A percentile compares a stretch with the other conserved stretches of the same genome.
Conservation (phyloP, 1,140 invertebrate genomes). For the Cotesia typhae region DNA sequence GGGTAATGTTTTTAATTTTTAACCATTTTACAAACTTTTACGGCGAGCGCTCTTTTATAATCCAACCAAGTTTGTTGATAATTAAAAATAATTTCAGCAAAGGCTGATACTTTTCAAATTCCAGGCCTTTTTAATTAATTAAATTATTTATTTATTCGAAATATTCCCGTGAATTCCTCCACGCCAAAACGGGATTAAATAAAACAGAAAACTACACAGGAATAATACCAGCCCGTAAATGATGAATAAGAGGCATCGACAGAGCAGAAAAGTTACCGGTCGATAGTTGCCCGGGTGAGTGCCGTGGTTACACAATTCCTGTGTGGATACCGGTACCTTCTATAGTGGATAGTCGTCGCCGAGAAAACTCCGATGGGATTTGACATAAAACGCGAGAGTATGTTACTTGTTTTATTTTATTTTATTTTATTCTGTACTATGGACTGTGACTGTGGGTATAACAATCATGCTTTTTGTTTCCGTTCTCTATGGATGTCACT, state of each 20-base stretch:
- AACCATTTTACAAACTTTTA: neutral
- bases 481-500: neutral
- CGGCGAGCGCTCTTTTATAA: neutral
- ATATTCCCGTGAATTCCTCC: too few species aligned
- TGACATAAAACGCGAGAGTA: slow-evolving; percentile 47
- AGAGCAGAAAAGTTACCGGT: neutral
- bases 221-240: neutral
- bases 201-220: too few species aligned
- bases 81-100: neutral
- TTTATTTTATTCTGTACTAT: slow-evolving; percentile 17
- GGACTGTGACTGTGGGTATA: slow-evolving; percentile 16
- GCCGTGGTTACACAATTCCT: slow-evolving; percentile 19
- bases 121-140: too few species aligned
- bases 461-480: slow-evolving; percentile 5
- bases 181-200: too few species aligned
- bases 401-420: slow-evolving; percentile 49
- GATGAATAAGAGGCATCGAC: neutral
- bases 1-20: neutral
- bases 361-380: slow-evolving; percentile 40
- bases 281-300: slow-evolving; percentile 28
- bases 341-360: slow-evolving; percentile 17
- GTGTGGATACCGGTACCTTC: slow-evolving; percentile 2
- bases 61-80: neutral
- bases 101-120: too few species aligned
- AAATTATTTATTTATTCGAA: too few species aligned